Evolutionary conservation across 1,140 invertebrate species (phyloP).

Genomic region (Eumaeus atala): DNA sequence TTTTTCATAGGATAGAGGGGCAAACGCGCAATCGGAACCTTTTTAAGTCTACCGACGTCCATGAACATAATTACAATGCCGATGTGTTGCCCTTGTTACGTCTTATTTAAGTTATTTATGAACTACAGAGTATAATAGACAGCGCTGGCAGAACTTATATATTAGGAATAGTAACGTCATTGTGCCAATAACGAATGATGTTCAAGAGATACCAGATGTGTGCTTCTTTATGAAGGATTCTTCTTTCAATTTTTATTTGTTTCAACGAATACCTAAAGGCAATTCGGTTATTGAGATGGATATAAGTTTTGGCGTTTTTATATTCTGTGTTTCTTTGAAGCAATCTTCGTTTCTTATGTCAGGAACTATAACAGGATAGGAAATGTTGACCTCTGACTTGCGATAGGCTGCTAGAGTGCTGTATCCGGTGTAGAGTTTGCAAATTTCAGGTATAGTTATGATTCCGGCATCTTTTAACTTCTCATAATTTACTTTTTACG

Average conservation of each 20-base stretch:
- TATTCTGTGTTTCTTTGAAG: conserved; percentile 10
- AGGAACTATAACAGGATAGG: conserved; percentile 14
- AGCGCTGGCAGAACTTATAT: no score
- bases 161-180: no score
- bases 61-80: no score
- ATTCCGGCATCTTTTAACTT: conserved; percentile 26
- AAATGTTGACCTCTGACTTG: conserved; percentile 6
- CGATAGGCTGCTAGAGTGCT: conserved; percentile 21
- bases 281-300: conserved; percentile 16
- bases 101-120: no score
- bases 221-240: conserved; percentile 15
- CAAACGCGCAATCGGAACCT: no score
- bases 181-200: no score
- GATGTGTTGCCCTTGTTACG: no score
- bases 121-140: no score
- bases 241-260: conserved; percentile 3
- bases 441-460: conserved; percentile 20
- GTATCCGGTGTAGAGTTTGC: conserved; percentile 25
- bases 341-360: conserved; percentile 16
- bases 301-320: conserved; percentile 10
- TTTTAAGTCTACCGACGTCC: no score
- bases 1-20: no score
- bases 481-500: conserved; percentile 24
- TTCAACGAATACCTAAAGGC: conserved; percentile 18
- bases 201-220: neutral